Evolutionary conservation across 2,888 invertebrate species (phyloP), one percentile per base, ranked within the genome.

Genomic region (Drosophila dives): DNA sequence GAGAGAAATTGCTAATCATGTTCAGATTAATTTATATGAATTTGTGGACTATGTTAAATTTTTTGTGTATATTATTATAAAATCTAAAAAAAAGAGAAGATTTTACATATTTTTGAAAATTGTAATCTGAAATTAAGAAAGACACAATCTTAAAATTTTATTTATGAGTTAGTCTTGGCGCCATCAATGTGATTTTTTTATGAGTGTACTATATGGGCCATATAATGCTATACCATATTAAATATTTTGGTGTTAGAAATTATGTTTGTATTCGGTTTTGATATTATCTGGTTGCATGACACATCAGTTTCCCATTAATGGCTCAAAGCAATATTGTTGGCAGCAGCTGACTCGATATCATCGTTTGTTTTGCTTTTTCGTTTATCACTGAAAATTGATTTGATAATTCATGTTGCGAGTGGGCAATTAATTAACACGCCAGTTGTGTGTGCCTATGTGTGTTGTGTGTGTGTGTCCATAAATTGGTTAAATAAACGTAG

Each of bases 321-420:
- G 53, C 29, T 58, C 49, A 64, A 36, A 72, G 50, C 45, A 68
- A 65, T 20, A 8, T 23, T 54, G 64, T 23, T 65, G 64, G 26
- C 72, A 55, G 63, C 83, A 65, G 58, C 34, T 36, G n/a, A 12
- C 15, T 53, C 60, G 34, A n/a, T n/a, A 48, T 36, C 45, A 51
- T 10, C 48, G 10, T 17, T 40, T 48, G 33, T 45, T 65, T 45
- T 53, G 49, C 17, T 33, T 54, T 38, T 54, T 74, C 70, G 66
- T 78, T 85, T 85, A 90, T 77, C 89, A 71, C 55, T 65, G 56
- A 62, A 78, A 88, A 80, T 71, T 86, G 80, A 86, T 88, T 86
- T 77, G 80, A 77, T 86, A 83, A 88, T 86, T 86, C 67, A 69
- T 50, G 69, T 50, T 58, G 75, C 73, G 83, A 80, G 80, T 86